Evolutionary conservation across 1,140 invertebrate genomes (phyloP).

Genomic region (Panagrolaimus sp.): DNA sequence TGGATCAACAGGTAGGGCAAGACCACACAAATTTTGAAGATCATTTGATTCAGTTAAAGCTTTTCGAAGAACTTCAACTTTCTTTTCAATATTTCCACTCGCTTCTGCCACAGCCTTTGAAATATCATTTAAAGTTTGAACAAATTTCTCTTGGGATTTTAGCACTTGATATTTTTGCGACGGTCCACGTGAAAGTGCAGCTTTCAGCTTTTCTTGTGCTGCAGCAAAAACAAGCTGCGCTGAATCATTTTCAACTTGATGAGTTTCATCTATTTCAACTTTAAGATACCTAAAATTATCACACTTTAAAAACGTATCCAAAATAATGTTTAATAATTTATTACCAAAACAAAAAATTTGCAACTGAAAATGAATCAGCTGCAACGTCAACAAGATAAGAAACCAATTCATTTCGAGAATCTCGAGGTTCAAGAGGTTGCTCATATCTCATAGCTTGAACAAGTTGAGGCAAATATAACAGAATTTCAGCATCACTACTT

Average conservation of each 20-base stretch:
- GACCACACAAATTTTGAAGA: slow-evolving; percentile 54
- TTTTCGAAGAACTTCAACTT: background rate
- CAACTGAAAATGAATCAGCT: slow-evolving; percentile 21
- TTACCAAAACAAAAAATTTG: slow-evolving; percentile 42
- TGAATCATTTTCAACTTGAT: too few relatives aligned
- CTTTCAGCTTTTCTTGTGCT: background rate
- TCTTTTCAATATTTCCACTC: slow-evolving; percentile 20
- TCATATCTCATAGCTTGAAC: slow-evolving; percentile 98
- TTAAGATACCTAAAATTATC: too few relatives aligned
- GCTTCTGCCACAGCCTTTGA: slow-evolving; percentile 19
- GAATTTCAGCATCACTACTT: slow-evolving; percentile 68
- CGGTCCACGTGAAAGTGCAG: slow-evolving; percentile 13
- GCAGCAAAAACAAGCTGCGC: too few relatives aligned
- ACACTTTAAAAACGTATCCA: too few relatives aligned
- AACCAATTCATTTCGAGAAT: background rate
- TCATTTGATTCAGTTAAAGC: slow-evolving; percentile 58
- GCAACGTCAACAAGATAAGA: background rate
- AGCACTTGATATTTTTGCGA: background rate
- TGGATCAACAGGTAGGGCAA: slow-evolving; percentile 1
- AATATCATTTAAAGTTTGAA: slow-evolving; percentile 8
- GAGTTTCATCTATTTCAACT: too few relatives aligned
- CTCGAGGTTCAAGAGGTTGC: slow-evolving; percentile 21
- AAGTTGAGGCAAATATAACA: slow-evolving; percentile 87
- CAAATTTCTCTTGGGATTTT: background rate
- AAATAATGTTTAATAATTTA: too few relatives aligned